phyloP scores from a whole-genome alignment of 2,797 vertebrate species.

The Graptemys geographica region DNA sequence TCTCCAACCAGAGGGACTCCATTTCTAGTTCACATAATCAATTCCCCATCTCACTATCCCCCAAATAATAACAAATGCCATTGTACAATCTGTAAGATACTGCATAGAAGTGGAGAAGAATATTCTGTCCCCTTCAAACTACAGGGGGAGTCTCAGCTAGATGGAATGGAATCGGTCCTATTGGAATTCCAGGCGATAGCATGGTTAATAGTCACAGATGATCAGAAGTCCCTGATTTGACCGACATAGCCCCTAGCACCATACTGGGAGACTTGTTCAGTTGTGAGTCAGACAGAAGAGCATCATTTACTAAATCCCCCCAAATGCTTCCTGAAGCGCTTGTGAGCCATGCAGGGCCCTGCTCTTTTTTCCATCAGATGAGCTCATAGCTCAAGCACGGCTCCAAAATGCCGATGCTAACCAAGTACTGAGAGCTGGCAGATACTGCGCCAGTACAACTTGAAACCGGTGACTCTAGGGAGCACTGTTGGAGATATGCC shows the following conservation, averaged over 20 bases:
- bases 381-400: not conserved
- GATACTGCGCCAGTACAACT: not conserved
- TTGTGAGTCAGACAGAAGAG: not conserved
- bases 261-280: not conserved
- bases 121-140: fast-evolving
- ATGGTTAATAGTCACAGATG: fast-evolving
- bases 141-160: not conserved
- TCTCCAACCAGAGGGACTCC: fast-evolving
- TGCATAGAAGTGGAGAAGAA: not conserved
- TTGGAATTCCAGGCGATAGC: fast-evolving
- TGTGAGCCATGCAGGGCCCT: not conserved
- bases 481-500: not conserved
- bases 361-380: not conserved
- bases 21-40: not conserved
- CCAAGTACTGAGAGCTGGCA: not conserved
- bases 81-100: fast-evolving
- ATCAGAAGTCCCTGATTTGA: not conserved
- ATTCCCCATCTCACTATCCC: not conserved
- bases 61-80: fast-evolving
- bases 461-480: not conserved
- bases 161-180: fast-evolving
- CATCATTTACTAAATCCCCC: not conserved
- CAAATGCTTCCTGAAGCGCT: not conserved
- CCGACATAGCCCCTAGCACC: not conserved
- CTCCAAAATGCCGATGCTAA: not conserved